phyloP scores from a whole-genome alignment of 1,140 invertebrate species.

The Brachionus plicatilis region DNA sequence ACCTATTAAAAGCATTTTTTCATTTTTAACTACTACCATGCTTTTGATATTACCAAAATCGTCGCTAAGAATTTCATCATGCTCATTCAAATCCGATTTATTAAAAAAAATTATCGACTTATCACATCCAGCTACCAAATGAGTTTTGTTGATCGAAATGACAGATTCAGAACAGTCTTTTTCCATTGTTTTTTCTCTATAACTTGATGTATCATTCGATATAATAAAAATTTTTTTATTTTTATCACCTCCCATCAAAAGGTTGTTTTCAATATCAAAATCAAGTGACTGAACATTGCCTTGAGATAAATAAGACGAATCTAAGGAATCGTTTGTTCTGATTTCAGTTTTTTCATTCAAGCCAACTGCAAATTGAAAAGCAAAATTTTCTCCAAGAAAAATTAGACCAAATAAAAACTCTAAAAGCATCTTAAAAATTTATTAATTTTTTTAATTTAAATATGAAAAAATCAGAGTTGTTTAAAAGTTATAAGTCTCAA shows the following conservation, averaged over 20 bases:
- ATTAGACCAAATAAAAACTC: not conserved
- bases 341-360: not conserved
- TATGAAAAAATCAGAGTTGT: no score
- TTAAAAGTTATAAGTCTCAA: no score
- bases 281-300: not conserved
- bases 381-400: not conserved
- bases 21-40: not conserved
- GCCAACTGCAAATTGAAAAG: not conserved
- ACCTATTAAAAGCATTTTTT: not conserved
- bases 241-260: not conserved
- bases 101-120: not conserved
- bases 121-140: not conserved
- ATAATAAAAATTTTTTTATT: not conserved
- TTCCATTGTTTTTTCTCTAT: not conserved
- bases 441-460: not conserved
- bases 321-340: not conserved
- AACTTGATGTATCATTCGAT: no score
- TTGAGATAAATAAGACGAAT: no score
- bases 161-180: not conserved
- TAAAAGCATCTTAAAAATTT: not conserved
- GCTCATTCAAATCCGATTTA: not conserved
- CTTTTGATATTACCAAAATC: not conserved
- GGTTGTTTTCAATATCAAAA: not conserved
- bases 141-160: not conserved
- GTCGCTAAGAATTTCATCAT: not conserved